phyloP scores from a whole-genome alignment of 2,888 invertebrate genomes.

The Ornithoptera priamus region DNA sequence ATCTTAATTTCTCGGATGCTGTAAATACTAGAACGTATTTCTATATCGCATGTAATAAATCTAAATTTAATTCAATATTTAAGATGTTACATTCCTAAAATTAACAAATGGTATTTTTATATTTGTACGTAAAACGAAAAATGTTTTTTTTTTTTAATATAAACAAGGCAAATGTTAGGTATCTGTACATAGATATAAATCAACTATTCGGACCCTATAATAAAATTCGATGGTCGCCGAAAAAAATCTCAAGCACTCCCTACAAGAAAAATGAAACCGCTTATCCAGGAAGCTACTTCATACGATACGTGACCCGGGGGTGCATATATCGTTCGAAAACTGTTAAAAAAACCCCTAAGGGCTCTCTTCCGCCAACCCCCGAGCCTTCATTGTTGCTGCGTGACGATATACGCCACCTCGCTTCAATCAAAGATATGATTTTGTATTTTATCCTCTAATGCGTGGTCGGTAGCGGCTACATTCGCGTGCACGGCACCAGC shows the following conservation, averaged over 20 bases:
- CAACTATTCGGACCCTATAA: constrained; percentile 16
- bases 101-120: too few relatives aligned
- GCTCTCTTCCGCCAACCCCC: constrained; percentile 40
- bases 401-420: constrained; percentile 23
- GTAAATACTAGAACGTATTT: too few relatives aligned
- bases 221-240: constrained; percentile 40
- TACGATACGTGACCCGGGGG: constrained; percentile 75
- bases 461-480: constrained; percentile 30
- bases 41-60: too few relatives aligned
- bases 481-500: constrained; percentile 36
- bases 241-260: constrained; percentile 38
- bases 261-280: constrained; percentile 69
- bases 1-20: too few relatives aligned
- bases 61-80: too few relatives aligned
- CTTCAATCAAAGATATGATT: constrained; percentile 23
- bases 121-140: too few relatives aligned
- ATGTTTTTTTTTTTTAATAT: neutral
- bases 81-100: too few relatives aligned
- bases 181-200: constrained; percentile 3
- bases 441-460: constrained; percentile 29
- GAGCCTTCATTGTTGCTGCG: constrained; percentile 37
- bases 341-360: constrained; percentile 71
- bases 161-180: neutral
- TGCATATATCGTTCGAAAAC: constrained; percentile 72
- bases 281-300: constrained; percentile 76